Evolutionary conservation across 2,797 vertebrate genomes (phyloP), one percentile per base, ranked within the genome.

Genomic region (Amblyopsis hoosieri): DNA sequence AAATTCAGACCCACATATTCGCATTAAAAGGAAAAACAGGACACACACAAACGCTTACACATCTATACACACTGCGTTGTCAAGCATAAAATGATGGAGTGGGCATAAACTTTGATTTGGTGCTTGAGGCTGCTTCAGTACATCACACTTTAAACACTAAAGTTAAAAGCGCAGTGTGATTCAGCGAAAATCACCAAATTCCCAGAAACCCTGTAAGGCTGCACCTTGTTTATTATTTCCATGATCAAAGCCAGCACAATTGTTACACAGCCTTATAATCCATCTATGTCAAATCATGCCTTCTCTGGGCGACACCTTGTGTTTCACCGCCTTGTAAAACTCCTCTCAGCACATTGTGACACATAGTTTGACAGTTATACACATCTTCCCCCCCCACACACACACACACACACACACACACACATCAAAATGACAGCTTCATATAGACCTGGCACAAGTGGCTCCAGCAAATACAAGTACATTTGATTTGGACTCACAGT

Each of bases 391-490:
- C 19, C 1, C 19, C 1, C 19, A 1, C 19, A 1, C 19, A 19
- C 19, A 19, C 19, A 19, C 19, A 23, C 19, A 23, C 19, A 19
- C 19, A 19, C 55, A 56, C 61, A 64, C 72, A 78, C 65, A 58
- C 33, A 37, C 68, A 67, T 68, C 49, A 66, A 58, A 76, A 62
- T 57, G 82, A 82, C 68, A 69, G 68, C 56, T 23, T 74, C 31
- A 53, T 65, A 67, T 62, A 67, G 67, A 67, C 56, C 63, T 59
- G 48, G 57, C 67, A 47, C 17, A n/a, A 62, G 2, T 29, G 48
- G 33, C 67, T 52, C 14, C 9, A 15, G 37, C 47, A 71, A 80
- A 78, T 76, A 67, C 42, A 68, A 78, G 81, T 63, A 67, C 69
- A 37, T 37, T 37, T 37, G 33, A 61, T 84, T 71, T 63, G 60